Evolutionary conservation across 2,888 invertebrate species (phyloP).

Genomic region (Oxycera nigricornis): DNA sequence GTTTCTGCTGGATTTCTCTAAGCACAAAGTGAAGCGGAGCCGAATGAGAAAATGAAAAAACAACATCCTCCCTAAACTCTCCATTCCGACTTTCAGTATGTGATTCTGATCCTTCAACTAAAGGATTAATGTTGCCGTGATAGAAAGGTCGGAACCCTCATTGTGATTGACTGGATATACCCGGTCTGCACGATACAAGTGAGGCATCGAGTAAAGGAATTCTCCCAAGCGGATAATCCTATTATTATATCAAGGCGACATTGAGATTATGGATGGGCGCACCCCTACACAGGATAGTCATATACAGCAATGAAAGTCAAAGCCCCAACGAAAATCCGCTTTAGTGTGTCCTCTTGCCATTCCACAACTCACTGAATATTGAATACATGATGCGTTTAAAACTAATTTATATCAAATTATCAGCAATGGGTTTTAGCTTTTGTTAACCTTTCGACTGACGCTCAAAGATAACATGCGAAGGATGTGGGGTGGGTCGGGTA

Average conservation of each 20-base stretch:
- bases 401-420: conserved; percentile 34
- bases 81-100: conserved; percentile 33
- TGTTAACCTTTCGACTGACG: conserved; percentile 13
- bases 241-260: conserved; percentile 37
- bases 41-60: too few species aligned
- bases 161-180: conserved; percentile 21
- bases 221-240: conserved; percentile 32
- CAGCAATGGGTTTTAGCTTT: neutral
- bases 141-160: conserved; percentile 29
- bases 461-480: conserved; percentile 19
- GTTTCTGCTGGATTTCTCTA: too few species aligned
- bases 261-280: conserved; percentile 7
- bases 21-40: too few species aligned
- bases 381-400: conserved; percentile 23
- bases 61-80: too few species aligned
- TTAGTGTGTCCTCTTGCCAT: neutral
- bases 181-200: neutral
- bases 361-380: neutral
- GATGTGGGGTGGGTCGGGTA: conserved; percentile 26
- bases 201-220: conserved; percentile 28
- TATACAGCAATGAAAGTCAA: neutral
- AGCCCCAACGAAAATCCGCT: neutral
- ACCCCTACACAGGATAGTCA: neutral
- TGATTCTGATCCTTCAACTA: conserved; percentile 37
- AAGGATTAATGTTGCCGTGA: conserved; percentile 38